Evolutionary conservation across 1,140 invertebrate species (phyloP), one percentile per base, ranked within the genome.

Genomic region (Cecropterus lyciades): DNA sequence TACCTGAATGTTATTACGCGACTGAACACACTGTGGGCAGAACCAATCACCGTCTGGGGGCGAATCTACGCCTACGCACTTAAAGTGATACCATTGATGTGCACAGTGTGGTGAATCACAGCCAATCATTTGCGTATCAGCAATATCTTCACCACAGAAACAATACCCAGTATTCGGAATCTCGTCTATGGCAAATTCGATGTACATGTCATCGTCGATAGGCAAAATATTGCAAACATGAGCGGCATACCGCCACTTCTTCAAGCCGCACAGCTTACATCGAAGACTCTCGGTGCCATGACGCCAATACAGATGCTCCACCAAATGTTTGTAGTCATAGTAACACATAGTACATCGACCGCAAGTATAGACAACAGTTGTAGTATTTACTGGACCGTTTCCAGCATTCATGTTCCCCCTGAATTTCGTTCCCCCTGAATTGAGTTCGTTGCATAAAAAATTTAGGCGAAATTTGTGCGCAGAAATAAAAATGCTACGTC

Each of bases 261-360:
- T 81, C 24, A 86, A 37, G 3, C 51, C 51, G 20, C 84, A 86
- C 46, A 70, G 64, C 16, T 70, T 72, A 53, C 84, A 86, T 37
- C 62, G 72, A n/a, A 68, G 14, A 40, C 82, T 84, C 55, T 84
- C 82, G 0, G 80, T 84, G 8, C 80, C 82, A 42, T 86, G 84
- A 8, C 84, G 71, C 82, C 84, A 86, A 59, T 79, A 84, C 42
- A 85, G 52, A 71, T 85, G 83, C 24, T 79, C 77, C 0, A 84
- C 60, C 49, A 83, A 65, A 11, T 63, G 68, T 56, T 83, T 78
- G 45, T 84, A 84, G 7, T 80, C 65, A 14, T 70, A 70, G 40
- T 80, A 85, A 33, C 65, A 73, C 71, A 79, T 77, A 13, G 64
- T 56, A 48, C 83, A 85, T 30, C 70, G 63, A 7, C 75, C 74